Conservation (phyloP, 2,113 vertebrate species). For the Cacatua alba region DNA sequence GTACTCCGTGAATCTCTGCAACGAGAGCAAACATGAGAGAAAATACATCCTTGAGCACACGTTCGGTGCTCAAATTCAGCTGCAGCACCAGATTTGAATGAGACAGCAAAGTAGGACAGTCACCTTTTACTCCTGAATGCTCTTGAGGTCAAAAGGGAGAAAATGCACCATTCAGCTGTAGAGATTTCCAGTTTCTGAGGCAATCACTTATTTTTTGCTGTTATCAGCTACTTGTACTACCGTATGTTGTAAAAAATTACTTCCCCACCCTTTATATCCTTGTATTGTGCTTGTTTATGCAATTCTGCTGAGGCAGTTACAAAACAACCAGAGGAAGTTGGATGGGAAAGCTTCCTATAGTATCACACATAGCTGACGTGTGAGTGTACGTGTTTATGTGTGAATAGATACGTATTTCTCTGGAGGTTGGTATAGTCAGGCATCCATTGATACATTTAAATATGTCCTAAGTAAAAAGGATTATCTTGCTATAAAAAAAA, state of each 20-base stretch:
- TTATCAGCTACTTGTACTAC: slow-evolving; percentile 60
- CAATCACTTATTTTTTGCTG: slow-evolving; percentile 61
- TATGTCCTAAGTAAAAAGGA: neutral
- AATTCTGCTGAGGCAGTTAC: slow-evolving; percentile 13
- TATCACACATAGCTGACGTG: neutral
- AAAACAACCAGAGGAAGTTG: neutral
- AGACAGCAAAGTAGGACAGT: slow-evolving; percentile 44
- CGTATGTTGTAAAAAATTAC: neutral
- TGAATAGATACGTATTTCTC: neutral
- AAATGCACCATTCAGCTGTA: slow-evolving; percentile 49
- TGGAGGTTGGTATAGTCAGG: neutral
- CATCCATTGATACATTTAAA: neutral
- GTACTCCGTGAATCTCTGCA: neutral
- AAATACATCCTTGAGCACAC: neutral
- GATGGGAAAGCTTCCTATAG: neutral
- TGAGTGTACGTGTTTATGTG: neutral
- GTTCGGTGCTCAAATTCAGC: neutral
- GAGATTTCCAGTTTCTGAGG: slow-evolving; percentile 46
- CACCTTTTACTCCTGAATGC: slow-evolving; percentile 48
- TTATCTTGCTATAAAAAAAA: neutral
- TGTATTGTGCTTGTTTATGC: slow-evolving; percentile 62
- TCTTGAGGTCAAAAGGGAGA: slow-evolving; percentile 56
- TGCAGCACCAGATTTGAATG: slow-evolving; percentile 35
- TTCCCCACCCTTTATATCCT: slow-evolving; percentile 26
- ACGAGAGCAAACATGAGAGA: neutral